A percentile compares a stretch with the other conserved stretches of the same genome.
These are phyloP conservation scores for Alethe diademata DNA, from an alignment of 2,113 vertebrate genomes.

Conservation along the genomic window DNA sequence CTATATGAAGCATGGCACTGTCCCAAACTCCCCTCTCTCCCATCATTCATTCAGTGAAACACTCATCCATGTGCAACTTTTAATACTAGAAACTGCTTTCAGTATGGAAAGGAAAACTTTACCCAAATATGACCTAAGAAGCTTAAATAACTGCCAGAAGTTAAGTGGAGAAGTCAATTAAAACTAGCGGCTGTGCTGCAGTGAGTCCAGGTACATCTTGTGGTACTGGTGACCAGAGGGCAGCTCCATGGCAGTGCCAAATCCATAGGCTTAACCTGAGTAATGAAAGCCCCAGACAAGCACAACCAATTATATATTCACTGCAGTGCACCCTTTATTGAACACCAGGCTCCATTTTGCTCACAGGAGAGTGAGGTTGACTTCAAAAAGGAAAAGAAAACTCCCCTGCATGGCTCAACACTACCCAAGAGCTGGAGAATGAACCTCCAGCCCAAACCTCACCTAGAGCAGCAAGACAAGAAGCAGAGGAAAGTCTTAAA, in stretches of 20 bases:
- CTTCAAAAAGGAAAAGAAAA: background rate
- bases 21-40: background rate
- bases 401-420: rapidly evolving
- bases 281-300: background rate
- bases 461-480: background rate
- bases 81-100: background rate
- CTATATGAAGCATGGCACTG: background rate
- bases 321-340: background rate
- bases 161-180: background rate
- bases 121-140: background rate
- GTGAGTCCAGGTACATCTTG: background rate
- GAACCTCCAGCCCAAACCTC: background rate
- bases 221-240: background rate
- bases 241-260: background rate
- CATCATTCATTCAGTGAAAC: background rate
- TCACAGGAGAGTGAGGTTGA: background rate
- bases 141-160: background rate
- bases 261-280: background rate
- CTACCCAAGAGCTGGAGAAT: background rate
- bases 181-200: background rate
- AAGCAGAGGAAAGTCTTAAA: background rate
- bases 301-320: background rate
- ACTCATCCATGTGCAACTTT: background rate
- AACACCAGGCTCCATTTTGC: background rate
- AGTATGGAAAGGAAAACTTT: background rate